A percentile compares a stretch with the other conserved stretches of the same genome.
phyloP scores from a whole-genome alignment of 2,113 vertebrate genomes.

The Plecotus auritus region DNA sequence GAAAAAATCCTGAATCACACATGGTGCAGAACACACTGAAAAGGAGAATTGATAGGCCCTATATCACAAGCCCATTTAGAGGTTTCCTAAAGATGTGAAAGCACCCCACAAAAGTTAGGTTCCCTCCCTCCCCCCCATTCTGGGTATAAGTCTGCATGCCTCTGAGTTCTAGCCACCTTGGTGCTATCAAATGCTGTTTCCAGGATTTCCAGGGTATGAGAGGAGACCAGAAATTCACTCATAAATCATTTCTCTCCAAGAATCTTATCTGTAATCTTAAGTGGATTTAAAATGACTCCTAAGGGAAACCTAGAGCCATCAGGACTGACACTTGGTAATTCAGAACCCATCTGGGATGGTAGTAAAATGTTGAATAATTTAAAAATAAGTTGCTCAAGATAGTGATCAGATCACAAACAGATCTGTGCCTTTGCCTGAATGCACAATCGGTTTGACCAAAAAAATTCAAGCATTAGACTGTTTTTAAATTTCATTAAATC shows the following conservation, averaged over 20 bases:
- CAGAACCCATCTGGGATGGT: neutral
- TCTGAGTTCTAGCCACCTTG: neutral
- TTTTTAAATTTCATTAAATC: slow-evolving; percentile 8
- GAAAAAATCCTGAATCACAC: neutral
- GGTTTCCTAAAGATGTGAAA: neutral
- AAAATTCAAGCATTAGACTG: neutral
- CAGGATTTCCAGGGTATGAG: neutral
- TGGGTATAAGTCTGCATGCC: neutral
- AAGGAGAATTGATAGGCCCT: neutral
- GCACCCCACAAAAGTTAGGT: neutral
- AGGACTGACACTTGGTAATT: neutral
- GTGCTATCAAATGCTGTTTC: neutral
- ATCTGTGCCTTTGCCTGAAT: neutral
- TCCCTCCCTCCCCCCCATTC: neutral
- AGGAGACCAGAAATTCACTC: neutral
- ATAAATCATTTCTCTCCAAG: slow-evolving; percentile 4
- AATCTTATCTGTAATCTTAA: neutral
- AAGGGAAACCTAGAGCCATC: neutral
- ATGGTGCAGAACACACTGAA: neutral
- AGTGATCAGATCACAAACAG: neutral
- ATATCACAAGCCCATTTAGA: neutral
- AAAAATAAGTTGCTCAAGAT: neutral
- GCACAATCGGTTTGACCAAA: neutral
- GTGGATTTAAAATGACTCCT: neutral
- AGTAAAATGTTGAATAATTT: neutral